Evolutionary conservation across 1,140 invertebrate species (phyloP), one percentile per base, ranked within the genome.

Genomic region (Drosophila serrata): DNA sequence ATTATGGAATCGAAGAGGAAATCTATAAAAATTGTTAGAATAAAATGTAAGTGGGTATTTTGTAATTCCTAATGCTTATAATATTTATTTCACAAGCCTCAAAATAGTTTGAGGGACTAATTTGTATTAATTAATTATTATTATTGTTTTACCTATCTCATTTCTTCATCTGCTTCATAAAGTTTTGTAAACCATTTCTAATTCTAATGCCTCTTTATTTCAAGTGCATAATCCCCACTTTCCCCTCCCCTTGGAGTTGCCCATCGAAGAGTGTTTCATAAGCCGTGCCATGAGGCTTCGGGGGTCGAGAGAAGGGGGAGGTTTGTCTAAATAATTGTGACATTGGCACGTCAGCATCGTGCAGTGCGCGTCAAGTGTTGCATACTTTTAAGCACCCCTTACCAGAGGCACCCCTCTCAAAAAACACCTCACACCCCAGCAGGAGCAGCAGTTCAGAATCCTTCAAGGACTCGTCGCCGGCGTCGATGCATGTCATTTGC

Each of bases 301-400:
- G 17, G 39, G n/a, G 29, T n/a, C 3, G 8, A 17, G 33, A 19
- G 33, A 40, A 24, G 55, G 8, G 51, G 42, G 48, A 27, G 55
- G 17, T 11, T 27, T 59, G 51, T 73, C 69, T 80, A 90, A 90
- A 90, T 90, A 90, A 90, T 90, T 90, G 85, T 90, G 85, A 90
- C 81, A 84, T 90, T 88, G 85, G 64, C 77, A 70, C 76, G 75
- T 79, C 76, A 79, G 64, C 63, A 57, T 45, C 74, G 45, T 62
- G 68, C 65, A 72, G 46, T 37, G 65, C 56, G 67, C 73, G 73
- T 77, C 81, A 61, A 86, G 82, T 85, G 85, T 84, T 88, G 84
- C 84, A 87, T 84, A 80, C 73, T 87, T 73, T 87, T 55, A 68
- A 72, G 79, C 46, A 59, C 17, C 68, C 48, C 65, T 48, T 15